Percentiles rank a stretch among this genome's conserved stretches.
Conservation (phyloP, 2,888 invertebrate genomes). For the Drosophila quinaria region DNA sequence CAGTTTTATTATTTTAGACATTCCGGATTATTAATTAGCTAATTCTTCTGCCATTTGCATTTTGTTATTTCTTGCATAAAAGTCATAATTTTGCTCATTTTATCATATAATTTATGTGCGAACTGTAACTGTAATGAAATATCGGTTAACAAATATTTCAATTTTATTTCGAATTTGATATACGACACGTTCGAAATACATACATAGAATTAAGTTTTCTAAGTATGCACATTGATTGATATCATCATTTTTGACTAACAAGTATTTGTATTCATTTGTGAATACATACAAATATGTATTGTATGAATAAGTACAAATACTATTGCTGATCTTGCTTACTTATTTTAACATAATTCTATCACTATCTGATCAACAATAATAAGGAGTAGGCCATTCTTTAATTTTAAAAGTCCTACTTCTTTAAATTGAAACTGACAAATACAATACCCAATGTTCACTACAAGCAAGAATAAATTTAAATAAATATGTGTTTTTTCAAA, state of each 20-base stretch:
- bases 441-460: neutral
- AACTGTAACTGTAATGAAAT: neutral
- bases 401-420: neutral
- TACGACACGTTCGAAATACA: neutral
- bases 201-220: neutral
- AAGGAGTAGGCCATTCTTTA: neutral
- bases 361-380: neutral
- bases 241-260: constrained; percentile 1
- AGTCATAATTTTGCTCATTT: neutral
- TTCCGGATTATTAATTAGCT: neutral
- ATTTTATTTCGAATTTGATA: constrained; percentile 3
- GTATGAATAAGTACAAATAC: neutral
- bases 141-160: neutral
- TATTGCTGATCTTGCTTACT: neutral
- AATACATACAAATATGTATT: neutral
- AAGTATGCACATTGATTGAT: neutral
- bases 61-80: constrained; percentile 22
- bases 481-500: neutral
- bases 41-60: constrained; percentile 28
- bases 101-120: neutral
- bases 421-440: neutral
- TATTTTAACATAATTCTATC: neutral
- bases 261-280: neutral
- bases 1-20: neutral
- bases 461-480: neutral